Base-by-base conservation (phyloP, 1,140 invertebrate genomes). In the Phthorimaea operculella region DNA sequence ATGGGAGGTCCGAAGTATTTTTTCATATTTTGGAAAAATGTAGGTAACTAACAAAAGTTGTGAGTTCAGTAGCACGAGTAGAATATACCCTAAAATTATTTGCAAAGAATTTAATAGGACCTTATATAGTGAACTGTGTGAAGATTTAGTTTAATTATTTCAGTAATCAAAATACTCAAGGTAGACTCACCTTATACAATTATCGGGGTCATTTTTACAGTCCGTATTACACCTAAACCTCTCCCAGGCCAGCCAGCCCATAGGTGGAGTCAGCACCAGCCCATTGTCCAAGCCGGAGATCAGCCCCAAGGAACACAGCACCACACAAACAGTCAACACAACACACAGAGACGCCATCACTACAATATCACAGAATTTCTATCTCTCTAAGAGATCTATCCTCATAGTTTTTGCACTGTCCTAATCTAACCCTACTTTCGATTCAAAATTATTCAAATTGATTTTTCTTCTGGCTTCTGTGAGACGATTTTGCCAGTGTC, bases 161-260 rank as follows among this genome's bases (percentile, higher is more conserved):
- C n/a, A n/a, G n/a, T n/a, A n/a, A n/a, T n/a, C n/a, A n/a, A n/a
- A n/a, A n/a, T n/a, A n/a, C n/a, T n/a, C 21, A 28, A 28, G 6
- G 21, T n/a, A n/a, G 6, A 63, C 72, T 72, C 74, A 96, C 94
- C 94, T 97, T 68, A 97, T 97, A 85, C 95, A 97, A 79, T 96
- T 95, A 56, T 97, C 91, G 44, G 95, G 95, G 88, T 96, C 94
- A 83, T 92, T 93, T 69, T 93, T 90, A 79, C 96, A 98, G 81
- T 98, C 95, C 2, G 93, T 97, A 72, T 97, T 96, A 74, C 96
- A 98, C 53, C 95, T 88, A 79, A 96, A 98, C 59, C 95, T 83
- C 69, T 97, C 93, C 96, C 96, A 98, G 18, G 95, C 93, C 58
- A 98, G 88, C 96, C 96, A 98, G 33, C 90, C 91, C 91, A 92